Base-by-base conservation (phyloP, 1,140 invertebrate genomes). In the Drosophila nigromelanica region DNA sequence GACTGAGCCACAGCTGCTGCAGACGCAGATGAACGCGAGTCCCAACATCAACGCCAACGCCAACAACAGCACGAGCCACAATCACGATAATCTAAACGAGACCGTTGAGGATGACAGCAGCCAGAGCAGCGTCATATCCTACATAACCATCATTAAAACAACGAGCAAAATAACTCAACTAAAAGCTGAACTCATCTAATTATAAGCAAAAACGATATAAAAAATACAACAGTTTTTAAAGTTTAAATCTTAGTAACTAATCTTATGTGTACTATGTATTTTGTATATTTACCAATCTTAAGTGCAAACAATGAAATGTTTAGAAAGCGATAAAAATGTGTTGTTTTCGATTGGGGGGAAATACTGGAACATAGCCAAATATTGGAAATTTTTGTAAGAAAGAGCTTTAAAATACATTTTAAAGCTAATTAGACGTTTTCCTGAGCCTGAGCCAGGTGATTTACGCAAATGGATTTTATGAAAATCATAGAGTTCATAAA, bases 41-140 rank as follows among this genome's bases (percentile, higher is more conserved):
- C 24, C 40, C 4, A 58, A 30, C 42, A 4, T 0, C 27, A 27
- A 27, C 27, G 6, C 5, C 27, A 27, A 24, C 21, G 3, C 21
- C 21, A 24, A 2, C 63, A 30, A 67, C 55, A 14, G 54, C 37
- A 18, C 56, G 48, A 75, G 33, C 45, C 21, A 35, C 55, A 80
- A 40, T 35, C 73, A 67, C 24, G 87, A 81, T 27, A 80, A 85
- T 81, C 74, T 86, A 8, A 90, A 90, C 59, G 86, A 90, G 42
- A 90, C 86, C 10, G 75, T 90, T n/a, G 90, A 91, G 51, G 91
- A 92, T 48, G 91, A 92, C 14, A 92, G 91, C 69, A 92, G 91
- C 71, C 91, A 92, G 71, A 86, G 91, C 75, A 92, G 91, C 71
- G 80, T 92, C 54, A 92, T 92, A 48, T 92, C 91, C 12, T 92